Conservation (phyloP, 2,797 vertebrate genomes). For the Smutsia gigantea region DNA sequence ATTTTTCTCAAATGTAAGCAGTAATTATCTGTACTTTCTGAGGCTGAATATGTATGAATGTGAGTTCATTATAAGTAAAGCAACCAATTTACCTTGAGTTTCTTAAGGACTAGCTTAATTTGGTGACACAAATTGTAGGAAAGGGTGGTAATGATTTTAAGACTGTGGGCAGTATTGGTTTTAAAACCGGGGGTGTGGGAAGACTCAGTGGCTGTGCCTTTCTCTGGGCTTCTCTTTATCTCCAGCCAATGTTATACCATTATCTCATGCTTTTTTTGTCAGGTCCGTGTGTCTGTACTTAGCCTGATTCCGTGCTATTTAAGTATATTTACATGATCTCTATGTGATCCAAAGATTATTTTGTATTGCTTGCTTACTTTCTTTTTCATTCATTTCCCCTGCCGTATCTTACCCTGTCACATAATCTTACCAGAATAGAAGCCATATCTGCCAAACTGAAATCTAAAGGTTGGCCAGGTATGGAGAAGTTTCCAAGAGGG, state of each 20-base stretch:
- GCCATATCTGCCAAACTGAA: neutral
- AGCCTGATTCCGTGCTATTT: neutral
- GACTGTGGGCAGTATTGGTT: rapidly evolving
- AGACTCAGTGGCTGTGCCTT: neutral
- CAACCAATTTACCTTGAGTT: neutral
- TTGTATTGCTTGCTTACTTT: neutral
- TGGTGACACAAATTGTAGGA: neutral
- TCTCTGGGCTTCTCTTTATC: neutral
- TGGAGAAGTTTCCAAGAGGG: neutral
- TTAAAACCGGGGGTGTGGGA: neutral
- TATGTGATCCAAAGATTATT: neutral
- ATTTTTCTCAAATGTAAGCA: neutral
- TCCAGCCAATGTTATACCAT: neutral
- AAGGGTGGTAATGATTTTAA: neutral
- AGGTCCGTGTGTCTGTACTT: neutral
- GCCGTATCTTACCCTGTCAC: neutral
- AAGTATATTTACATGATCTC: neutral
- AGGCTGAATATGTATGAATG: neutral
- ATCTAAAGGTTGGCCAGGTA: neutral
- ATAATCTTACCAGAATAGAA: neutral
- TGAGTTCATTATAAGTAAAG: neutral
- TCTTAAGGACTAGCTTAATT: neutral
- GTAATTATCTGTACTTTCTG: slow-evolving; percentile 23
- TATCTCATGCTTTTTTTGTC: neutral
- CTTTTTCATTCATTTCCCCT: neutral